These are phyloP conservation scores for Limnephilus rhombicus DNA, from an alignment of 2,888 invertebrate genomes.

Conservation along the genomic window DNA sequence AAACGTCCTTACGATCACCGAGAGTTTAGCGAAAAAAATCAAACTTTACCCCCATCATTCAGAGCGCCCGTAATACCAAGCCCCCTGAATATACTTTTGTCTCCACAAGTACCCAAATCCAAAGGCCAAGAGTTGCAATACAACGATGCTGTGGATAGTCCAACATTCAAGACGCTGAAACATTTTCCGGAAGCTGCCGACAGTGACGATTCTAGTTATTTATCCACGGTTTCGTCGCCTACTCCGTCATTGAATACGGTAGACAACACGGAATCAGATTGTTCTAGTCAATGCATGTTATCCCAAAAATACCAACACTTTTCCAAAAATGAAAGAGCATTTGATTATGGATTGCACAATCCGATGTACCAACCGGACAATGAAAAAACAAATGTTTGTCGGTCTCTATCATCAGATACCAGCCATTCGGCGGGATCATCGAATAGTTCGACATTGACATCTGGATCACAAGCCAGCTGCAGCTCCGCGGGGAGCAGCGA, in stretches of 20 bases:
- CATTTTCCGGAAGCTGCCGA: constrained; percentile 74
- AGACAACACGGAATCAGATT: constrained; percentile 78
- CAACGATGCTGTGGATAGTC: constrained; percentile 68
- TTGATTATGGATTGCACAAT: constrained; percentile 54
- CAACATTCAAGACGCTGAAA: constrained; percentile 55
- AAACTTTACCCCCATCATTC: constrained; percentile 65
- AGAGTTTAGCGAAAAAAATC: constrained; percentile 52
- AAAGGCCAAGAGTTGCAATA: constrained; percentile 70
- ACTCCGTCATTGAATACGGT: constrained; percentile 84
- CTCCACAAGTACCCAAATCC: constrained; percentile 61
- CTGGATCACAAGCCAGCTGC: constrained; percentile 85
- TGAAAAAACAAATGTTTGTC: constrained; percentile 78
- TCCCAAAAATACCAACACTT: constrained; percentile 70
- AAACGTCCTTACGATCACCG: constrained; percentile 69
- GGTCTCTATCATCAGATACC: constrained; percentile 85
- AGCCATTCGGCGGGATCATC: constrained; percentile 84
- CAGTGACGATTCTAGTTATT: constrained; percentile 90
- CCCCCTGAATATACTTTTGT: constrained; percentile 60
- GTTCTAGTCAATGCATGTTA: constrained; percentile 76
- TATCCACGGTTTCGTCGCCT: constrained; percentile 87
- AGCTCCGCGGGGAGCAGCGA: constrained; percentile 82
- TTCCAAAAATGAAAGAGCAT: constrained; percentile 72
- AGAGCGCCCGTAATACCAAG: constrained; percentile 62
- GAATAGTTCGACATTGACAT: constrained; percentile 84
- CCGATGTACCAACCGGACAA: constrained; percentile 53